A percentile compares a stretch with the other conserved stretches of the same genome.
Evolutionary conservation across 1,140 invertebrate species (phyloP).

Genomic region (Diuraphis noxia): DNA sequence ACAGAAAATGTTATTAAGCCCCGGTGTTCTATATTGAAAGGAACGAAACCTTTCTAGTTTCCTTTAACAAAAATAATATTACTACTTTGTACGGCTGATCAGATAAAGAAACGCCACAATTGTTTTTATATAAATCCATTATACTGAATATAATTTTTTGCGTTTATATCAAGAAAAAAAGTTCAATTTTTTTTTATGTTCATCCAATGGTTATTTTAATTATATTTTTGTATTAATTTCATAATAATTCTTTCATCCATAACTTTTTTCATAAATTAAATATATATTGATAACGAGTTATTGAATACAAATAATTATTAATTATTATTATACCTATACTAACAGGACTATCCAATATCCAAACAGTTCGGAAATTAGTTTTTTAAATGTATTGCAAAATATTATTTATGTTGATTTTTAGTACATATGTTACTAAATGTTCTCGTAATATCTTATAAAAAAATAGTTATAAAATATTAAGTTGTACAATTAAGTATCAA

Average conservation of each 20-base stretch:
- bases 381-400: neutral
- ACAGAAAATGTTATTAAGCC: conserved; percentile 24
- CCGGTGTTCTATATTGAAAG: neutral
- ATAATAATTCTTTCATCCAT: neutral
- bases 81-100: neutral
- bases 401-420: neutral
- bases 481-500: neutral
- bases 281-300: neutral
- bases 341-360: neutral
- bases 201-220: neutral
- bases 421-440: neutral
- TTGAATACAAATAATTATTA: neutral
- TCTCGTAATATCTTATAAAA: neutral
- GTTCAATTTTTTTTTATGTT: neutral
- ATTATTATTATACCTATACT: too few species aligned
- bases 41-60: conserved; percentile 20
- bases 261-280: neutral
- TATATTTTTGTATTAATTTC: neutral
- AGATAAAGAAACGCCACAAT: conserved; percentile 20
- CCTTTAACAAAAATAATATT: neutral
- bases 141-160: neutral
- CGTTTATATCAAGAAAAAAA: neutral
- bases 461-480: neutral
- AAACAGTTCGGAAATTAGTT: neutral
- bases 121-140: neutral